phyloP scores from a whole-genome alignment of 2,113 vertebrate genomes.

The Chaenogobius annularis region DNA sequence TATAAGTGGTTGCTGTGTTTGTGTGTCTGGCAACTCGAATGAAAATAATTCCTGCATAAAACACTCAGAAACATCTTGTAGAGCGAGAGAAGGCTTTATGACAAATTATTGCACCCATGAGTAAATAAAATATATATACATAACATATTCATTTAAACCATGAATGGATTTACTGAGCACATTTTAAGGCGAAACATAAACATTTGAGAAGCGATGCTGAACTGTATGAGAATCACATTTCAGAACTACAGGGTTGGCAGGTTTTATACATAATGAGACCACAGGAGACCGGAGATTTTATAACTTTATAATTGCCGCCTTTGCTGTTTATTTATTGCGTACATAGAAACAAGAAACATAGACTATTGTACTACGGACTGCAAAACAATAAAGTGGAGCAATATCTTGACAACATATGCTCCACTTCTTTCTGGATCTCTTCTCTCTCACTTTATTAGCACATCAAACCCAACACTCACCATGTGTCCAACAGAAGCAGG shows the following conservation, averaged over 20 bases:
- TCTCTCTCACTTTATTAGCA: constrained; percentile 5
- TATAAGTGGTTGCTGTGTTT: not conserved
- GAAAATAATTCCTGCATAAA: too few species aligned
- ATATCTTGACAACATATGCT: not conserved
- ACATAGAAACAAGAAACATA: not conserved
- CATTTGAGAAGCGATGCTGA: not conserved
- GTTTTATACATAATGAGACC: not conserved
- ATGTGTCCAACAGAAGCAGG: not conserved
- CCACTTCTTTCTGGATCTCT: not conserved
- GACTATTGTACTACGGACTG: not conserved
- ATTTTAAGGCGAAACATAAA: not conserved
- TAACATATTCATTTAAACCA: not conserved
- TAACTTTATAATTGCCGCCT: not conserved
- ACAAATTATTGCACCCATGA: not conserved
- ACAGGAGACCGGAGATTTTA: not conserved
- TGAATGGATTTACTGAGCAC: not conserved
- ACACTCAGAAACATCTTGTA: not conserved
- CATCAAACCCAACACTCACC: not conserved
- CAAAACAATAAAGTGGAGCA: not conserved
- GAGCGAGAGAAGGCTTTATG: too few species aligned
- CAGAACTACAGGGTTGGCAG: not conserved
- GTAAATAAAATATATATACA: not conserved
- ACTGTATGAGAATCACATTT: not conserved
- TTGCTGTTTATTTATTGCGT: not conserved
- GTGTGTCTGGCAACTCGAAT: too few species aligned